Evolutionary conservation across 2,888 invertebrate genomes (phyloP).

Genomic region (Caenorhabditis doughertyi): DNA sequence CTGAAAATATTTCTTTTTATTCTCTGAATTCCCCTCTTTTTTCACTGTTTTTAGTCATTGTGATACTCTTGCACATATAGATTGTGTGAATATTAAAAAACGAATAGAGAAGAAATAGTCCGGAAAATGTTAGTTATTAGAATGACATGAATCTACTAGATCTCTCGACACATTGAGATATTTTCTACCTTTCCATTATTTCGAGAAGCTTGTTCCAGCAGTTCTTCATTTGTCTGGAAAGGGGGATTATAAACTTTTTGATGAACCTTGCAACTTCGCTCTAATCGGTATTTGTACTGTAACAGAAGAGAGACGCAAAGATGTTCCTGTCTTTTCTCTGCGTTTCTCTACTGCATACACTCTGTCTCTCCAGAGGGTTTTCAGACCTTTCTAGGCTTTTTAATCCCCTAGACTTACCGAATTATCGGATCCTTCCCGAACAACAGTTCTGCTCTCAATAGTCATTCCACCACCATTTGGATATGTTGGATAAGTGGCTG

Average conservation of each 20-base stretch:
- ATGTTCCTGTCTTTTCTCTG: too few relatives aligned
- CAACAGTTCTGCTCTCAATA: conserved; percentile 75
- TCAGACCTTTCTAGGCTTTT: not conserved
- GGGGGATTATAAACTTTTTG: too few relatives aligned
- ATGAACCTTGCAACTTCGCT: too few relatives aligned
- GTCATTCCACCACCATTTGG: conserved; percentile 78
- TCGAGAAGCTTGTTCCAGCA: not conserved
- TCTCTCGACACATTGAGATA: conserved; percentile 25
- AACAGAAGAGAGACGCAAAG: too few relatives aligned
- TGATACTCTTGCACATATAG: not conserved
- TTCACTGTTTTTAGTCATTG: not conserved
- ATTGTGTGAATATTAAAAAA: not conserved
- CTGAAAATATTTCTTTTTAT: conserved; percentile 49
- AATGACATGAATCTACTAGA: conserved; percentile 19
- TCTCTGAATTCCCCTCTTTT: not conserved
- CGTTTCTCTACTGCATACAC: too few relatives aligned
- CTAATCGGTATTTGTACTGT: too few relatives aligned
- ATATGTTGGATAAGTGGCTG: conserved; percentile 80
- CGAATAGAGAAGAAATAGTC: not conserved
- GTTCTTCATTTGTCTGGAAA: conserved; percentile 50
- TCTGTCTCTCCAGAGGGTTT: not conserved
- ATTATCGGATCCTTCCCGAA: conserved; percentile 76
- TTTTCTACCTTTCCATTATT: conserved; percentile 46
- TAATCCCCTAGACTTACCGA: conserved; percentile 56
- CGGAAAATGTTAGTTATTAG: conserved; percentile 29